A percentile compares a stretch with the other conserved stretches of the same genome.
Conservation (phyloP, 2,888 invertebrate species). For the Drosophila pseudotakahashii region DNA sequence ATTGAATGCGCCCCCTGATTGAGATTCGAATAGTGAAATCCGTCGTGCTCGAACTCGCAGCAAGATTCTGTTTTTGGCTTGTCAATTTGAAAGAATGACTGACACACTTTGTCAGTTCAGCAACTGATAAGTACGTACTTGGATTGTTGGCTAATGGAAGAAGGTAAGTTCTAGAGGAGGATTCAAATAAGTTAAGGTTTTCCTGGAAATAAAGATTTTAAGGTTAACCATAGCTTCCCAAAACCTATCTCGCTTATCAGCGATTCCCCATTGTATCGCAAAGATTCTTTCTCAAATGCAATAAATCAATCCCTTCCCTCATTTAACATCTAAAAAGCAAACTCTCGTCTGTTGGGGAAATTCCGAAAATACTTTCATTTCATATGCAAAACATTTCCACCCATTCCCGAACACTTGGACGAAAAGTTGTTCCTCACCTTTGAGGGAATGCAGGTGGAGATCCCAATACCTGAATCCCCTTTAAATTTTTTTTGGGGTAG, state of each 20-base stretch:
- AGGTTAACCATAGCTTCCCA: no score
- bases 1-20: slow-evolving; percentile 69
- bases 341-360: slow-evolving; percentile 3
- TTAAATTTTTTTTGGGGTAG: slow-evolving; percentile 16
- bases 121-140: slow-evolving; percentile 24
- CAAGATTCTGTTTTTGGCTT: slow-evolving; percentile 33
- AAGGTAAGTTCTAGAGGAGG: no score
- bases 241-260: background rate
- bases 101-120: slow-evolving; percentile 27
- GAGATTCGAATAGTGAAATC: slow-evolving; percentile 51
- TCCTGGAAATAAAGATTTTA: no score
- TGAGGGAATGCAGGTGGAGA: slow-evolving; percentile 28
- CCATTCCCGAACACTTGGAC: slow-evolving; percentile 10
- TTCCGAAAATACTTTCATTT: slow-evolving; percentile 43
- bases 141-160: slow-evolving; percentile 18
- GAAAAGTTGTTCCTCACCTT: slow-evolving; percentile 21
- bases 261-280: background rate
- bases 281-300: background rate
- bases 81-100: slow-evolving; percentile 30
- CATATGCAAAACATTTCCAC: slow-evolving; percentile 32
- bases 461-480: slow-evolving; percentile 4
- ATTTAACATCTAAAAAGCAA: slow-evolving; percentile 8
- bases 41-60: slow-evolving; percentile 4
- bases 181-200: no score
- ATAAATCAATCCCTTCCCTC: slow-evolving; percentile 55